Evolutionary conservation across 2,888 invertebrate species (phyloP).

Genomic region (Athrips mouffetella): DNA sequence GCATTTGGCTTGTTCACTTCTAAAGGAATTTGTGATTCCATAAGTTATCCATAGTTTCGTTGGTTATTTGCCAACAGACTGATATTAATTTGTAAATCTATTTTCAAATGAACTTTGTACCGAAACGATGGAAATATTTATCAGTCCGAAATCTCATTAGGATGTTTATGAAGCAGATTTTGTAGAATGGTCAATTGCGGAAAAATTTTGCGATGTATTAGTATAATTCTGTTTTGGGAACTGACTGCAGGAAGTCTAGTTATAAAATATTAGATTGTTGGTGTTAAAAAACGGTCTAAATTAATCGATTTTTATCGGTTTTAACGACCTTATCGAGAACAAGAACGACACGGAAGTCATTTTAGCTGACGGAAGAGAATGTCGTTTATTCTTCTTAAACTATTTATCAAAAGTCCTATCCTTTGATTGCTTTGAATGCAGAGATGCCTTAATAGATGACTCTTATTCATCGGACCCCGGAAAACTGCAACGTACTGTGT

Average conservation of each 20-base stretch:
- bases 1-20: no score
- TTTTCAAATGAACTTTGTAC: constrained; percentile 24
- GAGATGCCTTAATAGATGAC: neutral
- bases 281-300: neutral
- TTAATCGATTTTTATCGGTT: neutral
- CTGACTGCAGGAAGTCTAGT: neutral
- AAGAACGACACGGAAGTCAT: constrained; percentile 13
- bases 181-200: neutral
- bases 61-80: constrained; percentile 22
- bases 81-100: constrained; percentile 18
- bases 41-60: no score
- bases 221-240: no score
- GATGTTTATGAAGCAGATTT: neutral
- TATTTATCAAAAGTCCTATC: neutral
- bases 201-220: neutral
- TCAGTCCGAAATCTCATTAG: neutral
- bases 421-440: neutral
- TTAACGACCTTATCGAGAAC: constrained; percentile 6
- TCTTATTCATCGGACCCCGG: neutral
- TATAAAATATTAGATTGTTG: neutral
- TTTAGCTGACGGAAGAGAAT: constrained; percentile 17
- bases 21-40: no score
- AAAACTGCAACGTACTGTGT: neutral
- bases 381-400: constrained; percentile 6
- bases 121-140: neutral